phyloP scores from a whole-genome alignment of 2,113 vertebrate genomes.

The Bubo blakistoni region DNA sequence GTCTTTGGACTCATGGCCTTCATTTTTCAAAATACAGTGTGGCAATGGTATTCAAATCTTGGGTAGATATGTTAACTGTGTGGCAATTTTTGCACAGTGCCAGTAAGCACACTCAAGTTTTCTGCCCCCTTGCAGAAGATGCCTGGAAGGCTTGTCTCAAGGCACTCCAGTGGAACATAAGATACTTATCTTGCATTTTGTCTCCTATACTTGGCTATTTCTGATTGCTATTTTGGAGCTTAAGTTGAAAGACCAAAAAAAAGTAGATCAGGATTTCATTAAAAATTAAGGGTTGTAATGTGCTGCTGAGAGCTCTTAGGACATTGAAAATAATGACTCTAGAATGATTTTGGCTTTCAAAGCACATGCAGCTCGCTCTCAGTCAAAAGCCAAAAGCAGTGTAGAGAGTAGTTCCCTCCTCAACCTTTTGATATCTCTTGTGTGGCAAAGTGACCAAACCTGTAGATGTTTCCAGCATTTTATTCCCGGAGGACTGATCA shows the following conservation, averaged over 20 bases:
- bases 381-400: background rate
- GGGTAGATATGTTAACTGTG: background rate
- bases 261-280: background rate
- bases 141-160: background rate
- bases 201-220: background rate
- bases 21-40: background rate
- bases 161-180: background rate
- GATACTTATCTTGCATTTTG: background rate
- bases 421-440: background rate
- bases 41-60: background rate
- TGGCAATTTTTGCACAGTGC: background rate
- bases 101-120: background rate
- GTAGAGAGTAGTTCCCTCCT: background rate
- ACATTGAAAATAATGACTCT: background rate
- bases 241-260: background rate
- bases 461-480: background rate
- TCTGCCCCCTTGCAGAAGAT: background rate
- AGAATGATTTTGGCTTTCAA: background rate
- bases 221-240: background rate
- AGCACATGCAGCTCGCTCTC: background rate
- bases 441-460: background rate
- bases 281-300: background rate
- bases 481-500: background rate
- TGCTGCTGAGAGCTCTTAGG: background rate
- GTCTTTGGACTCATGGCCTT: background rate